Conservation (phyloP, 37 sponge, comb jelly and placozoan species). For the Tethya wilhelma region DNA sequence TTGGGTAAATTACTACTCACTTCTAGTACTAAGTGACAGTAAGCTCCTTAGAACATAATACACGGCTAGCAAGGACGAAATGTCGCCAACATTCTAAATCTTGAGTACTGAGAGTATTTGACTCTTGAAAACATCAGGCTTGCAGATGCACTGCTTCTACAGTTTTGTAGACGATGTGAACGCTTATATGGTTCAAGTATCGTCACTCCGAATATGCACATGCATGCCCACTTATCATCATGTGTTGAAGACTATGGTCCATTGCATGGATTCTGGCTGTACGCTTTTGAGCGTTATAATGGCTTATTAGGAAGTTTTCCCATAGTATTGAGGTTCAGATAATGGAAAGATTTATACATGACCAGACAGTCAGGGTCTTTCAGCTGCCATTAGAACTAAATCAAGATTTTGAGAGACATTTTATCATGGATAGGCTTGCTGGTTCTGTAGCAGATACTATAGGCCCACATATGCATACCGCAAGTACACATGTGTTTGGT, state of each 20-base stretch:
- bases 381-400: constrained; percentile 7
- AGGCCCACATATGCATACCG: too few species aligned
- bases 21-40: constrained; percentile 18
- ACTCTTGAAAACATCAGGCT: constrained; percentile 19
- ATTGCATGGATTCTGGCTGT: constrained; percentile 33
- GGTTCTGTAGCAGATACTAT: too few species aligned
- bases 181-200: constrained; percentile 14
- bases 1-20: constrained; percentile 46
- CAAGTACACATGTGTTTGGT: too few species aligned
- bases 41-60: too few species aligned
- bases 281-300: constrained; percentile 51
- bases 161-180: constrained; percentile 42
- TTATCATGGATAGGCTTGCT: too few species aligned
- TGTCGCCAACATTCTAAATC: constrained; percentile 59
- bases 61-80: constrained; percentile 60
- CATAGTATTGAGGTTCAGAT: constrained; percentile 28
- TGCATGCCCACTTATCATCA: constrained; percentile 33
- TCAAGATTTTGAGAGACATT: too few species aligned
- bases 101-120: constrained; percentile 23
- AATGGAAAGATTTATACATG: constrained; percentile 1
- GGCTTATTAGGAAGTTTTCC: constrained; percentile 30
- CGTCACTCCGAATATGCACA: constrained; percentile 56
- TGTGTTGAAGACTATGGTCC: constrained; percentile 47
- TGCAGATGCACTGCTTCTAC: constrained; percentile 43
- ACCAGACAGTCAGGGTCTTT: neutral